Conservation (phyloP, 2,797 vertebrate genomes). For the Myoxocephalus aenaeus region DNA sequence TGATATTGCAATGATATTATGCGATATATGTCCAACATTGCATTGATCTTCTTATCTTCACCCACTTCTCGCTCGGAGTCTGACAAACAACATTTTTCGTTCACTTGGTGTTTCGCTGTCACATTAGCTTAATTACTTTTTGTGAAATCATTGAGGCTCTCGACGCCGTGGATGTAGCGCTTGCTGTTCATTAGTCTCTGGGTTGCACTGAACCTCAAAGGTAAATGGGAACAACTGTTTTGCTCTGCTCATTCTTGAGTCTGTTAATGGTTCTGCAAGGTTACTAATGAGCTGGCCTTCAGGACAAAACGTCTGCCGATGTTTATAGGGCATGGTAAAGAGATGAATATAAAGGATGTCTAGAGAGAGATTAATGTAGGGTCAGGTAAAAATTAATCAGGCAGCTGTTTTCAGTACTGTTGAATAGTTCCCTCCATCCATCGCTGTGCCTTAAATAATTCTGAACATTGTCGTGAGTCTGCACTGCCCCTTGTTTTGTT, state of each 20-base stretch:
- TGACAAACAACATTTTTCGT: conserved; percentile 21
- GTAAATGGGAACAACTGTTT: conserved; percentile 65
- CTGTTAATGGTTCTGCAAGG: conserved; percentile 60
- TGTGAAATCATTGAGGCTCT: conserved; percentile 40
- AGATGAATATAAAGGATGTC: conserved; percentile 38
- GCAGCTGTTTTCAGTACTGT: conserved; percentile 20
- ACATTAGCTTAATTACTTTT: conserved; percentile 54
- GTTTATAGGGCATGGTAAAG: conserved; percentile 48
- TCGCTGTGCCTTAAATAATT: conserved; percentile 14
- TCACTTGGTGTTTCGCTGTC: conserved; percentile 28
- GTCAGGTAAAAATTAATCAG: conserved; percentile 38
- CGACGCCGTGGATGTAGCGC: conserved; percentile 24
- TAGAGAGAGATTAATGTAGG: conserved; percentile 39
- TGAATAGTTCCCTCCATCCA: conserved; percentile 37
- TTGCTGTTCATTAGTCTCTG: conserved; percentile 65
- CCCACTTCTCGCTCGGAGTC: neutral
- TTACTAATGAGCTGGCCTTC: conserved; percentile 66
- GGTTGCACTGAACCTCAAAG: conserved; percentile 56
- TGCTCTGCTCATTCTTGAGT: conserved; percentile 53
- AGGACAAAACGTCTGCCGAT: conserved; percentile 55
- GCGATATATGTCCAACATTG: conserved; percentile 14
- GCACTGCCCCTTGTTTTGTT: neutral
- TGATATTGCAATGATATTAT: neutral
- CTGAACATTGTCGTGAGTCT: conserved; percentile 1
- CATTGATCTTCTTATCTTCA: conserved; percentile 30